Percentiles rank a stretch among this genome's conserved stretches.
phyloP scores from a whole-genome alignment of 2,888 invertebrate species.

The Liposcelis brunnea region DNA sequence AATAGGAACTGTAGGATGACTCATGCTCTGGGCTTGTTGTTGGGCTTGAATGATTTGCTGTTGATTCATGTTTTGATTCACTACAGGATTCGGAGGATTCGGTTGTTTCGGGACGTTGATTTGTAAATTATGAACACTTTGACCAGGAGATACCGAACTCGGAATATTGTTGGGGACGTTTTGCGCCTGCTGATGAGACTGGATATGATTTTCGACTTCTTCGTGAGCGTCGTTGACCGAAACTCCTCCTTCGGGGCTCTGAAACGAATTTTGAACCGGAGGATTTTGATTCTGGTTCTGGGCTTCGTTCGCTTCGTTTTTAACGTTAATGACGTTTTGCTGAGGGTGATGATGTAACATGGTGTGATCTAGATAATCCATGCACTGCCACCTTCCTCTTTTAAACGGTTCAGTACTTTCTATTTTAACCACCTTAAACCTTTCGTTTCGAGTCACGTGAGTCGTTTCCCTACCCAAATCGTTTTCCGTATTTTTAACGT shows the following conservation, averaged over 20 bases:
- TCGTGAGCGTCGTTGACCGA: too few relatives aligned
- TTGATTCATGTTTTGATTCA: neutral
- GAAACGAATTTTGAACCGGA: too few relatives aligned
- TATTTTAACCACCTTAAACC: slow-evolving; percentile 90
- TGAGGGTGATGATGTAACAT: slow-evolving; percentile 27
- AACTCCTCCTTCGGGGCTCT: too few relatives aligned
- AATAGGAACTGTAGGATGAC: slow-evolving; percentile 18
- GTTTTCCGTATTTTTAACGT: slow-evolving; percentile 35
- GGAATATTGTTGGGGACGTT: slow-evolving; percentile 11
- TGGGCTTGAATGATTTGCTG: slow-evolving; percentile 18
- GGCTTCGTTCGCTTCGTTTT: slow-evolving; percentile 12
- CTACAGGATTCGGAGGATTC: slow-evolving; percentile 15
- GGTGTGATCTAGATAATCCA: slow-evolving; percentile 82
- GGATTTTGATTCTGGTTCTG: slow-evolving; percentile 9
- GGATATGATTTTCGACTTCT: slow-evolving; percentile 12
- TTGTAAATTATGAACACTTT: slow-evolving; percentile 20
- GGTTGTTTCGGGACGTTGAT: slow-evolving; percentile 14
- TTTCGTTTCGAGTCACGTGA: slow-evolving; percentile 52
- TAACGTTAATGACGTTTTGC: slow-evolving; percentile 15
- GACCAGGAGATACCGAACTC: slow-evolving; percentile 21
- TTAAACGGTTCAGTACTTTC: slow-evolving; percentile 89
- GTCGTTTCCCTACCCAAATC: slow-evolving; percentile 43
- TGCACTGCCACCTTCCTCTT: slow-evolving; percentile 84
- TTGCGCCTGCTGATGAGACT: slow-evolving; percentile 15
- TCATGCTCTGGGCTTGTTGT: slow-evolving; percentile 18